Base-by-base conservation (phyloP, 2,797 vertebrate species). In the Chelidonichthys spinosus region DNA sequence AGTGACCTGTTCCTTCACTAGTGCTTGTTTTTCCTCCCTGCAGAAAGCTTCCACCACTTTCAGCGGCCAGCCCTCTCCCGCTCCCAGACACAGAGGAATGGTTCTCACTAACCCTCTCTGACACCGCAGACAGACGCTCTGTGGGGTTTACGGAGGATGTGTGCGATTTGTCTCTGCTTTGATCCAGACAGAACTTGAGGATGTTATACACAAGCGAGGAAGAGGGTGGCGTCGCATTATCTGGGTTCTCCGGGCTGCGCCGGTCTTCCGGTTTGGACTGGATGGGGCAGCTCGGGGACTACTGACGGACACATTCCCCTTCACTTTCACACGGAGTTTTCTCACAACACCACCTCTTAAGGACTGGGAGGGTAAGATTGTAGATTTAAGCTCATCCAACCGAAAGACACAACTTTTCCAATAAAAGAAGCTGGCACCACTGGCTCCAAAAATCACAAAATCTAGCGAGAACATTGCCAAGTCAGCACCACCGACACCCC, bases 181-280 rank as follows among this genome's bases (percentile, higher is more conserved):
- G 79, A 88, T 89, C 66, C 79, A 40, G 63, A 64, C 72, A 15
- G 72, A 74, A 58, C 64, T 64, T 5, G 36, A 76, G 86, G 84
- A 88, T 75, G 85, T 82, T 61, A 46, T 43, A 80, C 61, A 65
- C 69, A 32, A 72, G 73, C 54, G 37, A 72, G 84, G 86, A 86
- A 89, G 43, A 75, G 73, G 85, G 76, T 32, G 86, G 76, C 13
- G 78, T 63, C 54, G 4, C 61, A 40, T 75, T 79, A 82, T 89
- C 77, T 84, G 56, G 54, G 46, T 18, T 72, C 66, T 76, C 40
- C 72, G 36, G 76, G 64, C 76, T 59, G 79, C 8, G 7, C 65
- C 81, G 35, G 64, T 65, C 80, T 81, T 90, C 84, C 83, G 53
- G 66, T 78, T 76, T 81, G 80, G 79, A 54, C 66, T 61, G 63